phyloP scores from a whole-genome alignment of 1,140 invertebrate genomes.

The Drosophila ohnishii region DNA sequence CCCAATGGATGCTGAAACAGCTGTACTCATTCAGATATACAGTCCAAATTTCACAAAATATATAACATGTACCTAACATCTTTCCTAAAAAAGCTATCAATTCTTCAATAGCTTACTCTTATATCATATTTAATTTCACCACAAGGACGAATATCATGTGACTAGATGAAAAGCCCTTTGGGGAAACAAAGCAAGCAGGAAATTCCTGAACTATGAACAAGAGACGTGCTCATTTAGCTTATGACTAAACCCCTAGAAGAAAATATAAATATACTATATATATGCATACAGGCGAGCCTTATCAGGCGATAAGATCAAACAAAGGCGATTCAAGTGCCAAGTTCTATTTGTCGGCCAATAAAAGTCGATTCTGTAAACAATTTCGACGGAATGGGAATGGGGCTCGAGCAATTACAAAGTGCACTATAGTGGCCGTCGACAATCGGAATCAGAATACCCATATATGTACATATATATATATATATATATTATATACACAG shows the following conservation, averaged over 20 bases:
- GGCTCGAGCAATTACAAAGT: conserved; percentile 36
- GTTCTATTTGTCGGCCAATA: conserved; percentile 49
- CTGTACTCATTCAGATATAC: background rate
- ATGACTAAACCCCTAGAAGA: conserved; percentile 35
- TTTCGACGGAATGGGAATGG: conserved; percentile 17
- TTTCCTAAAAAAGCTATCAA: background rate
- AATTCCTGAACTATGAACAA: conserved; percentile 43
- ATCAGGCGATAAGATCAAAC: conserved; percentile 62
- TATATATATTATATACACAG: background rate
- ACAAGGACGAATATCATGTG: background rate
- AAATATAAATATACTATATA: background rate
- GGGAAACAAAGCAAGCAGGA: conserved; percentile 4
- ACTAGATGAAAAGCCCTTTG: background rate
- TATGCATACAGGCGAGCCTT: conserved; percentile 24
- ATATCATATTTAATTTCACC: background rate
- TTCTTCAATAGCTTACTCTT: background rate
- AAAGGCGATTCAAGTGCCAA: conserved; percentile 58
- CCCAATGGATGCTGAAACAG: background rate
- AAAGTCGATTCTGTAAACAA: conserved; percentile 48
- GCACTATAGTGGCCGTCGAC: conserved; percentile 27
- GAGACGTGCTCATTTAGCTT: conserved; percentile 14
- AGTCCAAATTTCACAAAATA: background rate
- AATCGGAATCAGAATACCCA: conserved; percentile 29
- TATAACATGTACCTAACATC: background rate
- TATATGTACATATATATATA: background rate